A percentile compares a stretch with the other conserved stretches of the same genome.
phyloP scores from a whole-genome alignment of 2,113 vertebrate species.

The Sarotherodon lohbergeri region DNA sequence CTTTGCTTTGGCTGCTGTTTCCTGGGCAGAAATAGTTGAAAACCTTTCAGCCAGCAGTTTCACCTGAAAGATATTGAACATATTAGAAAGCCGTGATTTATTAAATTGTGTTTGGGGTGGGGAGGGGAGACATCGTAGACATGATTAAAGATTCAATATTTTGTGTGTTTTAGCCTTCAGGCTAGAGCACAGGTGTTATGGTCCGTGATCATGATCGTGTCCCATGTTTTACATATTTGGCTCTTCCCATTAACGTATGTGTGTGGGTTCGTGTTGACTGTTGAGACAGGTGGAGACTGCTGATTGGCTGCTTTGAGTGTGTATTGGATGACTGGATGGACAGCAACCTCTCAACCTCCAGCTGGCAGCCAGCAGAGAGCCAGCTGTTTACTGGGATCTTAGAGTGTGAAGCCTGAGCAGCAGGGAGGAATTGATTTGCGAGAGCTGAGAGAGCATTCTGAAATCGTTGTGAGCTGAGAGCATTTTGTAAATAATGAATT shows the following conservation, averaged over 20 bases:
- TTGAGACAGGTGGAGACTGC: background rate
- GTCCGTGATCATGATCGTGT: background rate
- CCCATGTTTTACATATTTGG: background rate
- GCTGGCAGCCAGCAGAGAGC: background rate
- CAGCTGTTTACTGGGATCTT: background rate
- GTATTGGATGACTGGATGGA: background rate
- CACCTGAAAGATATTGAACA: background rate
- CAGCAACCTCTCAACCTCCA: background rate
- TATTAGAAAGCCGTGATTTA: background rate
- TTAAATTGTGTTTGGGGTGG: background rate
- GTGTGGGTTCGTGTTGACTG: background rate
- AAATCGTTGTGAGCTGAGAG: background rate
- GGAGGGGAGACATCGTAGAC: accelerated
- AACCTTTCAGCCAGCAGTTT: background rate
- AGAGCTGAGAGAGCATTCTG: background rate
- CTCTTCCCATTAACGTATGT: background rate
- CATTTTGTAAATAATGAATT: background rate
- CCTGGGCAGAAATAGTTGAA: background rate
- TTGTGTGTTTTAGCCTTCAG: background rate
- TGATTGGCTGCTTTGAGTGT: background rate
- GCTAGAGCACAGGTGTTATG: background rate
- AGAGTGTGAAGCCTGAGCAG: background rate
- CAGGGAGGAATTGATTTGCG: background rate
- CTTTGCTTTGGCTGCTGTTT: background rate
- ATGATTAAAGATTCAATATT: background rate